Conservation (phyloP, 2,797 vertebrate genomes). For the Hemibagrus guttatus region DNA sequence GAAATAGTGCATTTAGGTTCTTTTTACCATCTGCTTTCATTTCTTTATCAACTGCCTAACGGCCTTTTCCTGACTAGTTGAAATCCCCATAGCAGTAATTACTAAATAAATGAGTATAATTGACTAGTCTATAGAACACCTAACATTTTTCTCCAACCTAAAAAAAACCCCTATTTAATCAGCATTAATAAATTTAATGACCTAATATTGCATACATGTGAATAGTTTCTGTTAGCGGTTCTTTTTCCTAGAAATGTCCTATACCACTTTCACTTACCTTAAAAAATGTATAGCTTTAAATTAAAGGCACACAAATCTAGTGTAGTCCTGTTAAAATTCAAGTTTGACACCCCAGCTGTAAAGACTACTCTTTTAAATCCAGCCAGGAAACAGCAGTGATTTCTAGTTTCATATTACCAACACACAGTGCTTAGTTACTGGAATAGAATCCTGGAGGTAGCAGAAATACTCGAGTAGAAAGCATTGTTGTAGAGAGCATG, state of each 20-base stretch:
- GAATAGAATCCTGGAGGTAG: background rate
- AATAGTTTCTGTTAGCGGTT: background rate
- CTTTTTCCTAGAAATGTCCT: background rate
- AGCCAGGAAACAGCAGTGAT: background rate
- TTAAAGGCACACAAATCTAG: background rate
- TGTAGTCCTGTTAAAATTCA: background rate
- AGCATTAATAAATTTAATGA: background rate
- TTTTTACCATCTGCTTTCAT: background rate
- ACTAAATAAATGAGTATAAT: background rate
- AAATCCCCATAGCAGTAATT: background rate
- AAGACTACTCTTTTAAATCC: background rate
- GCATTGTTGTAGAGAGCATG: background rate
- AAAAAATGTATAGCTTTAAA: background rate
- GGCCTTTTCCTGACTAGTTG: background rate
- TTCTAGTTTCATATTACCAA: slow-evolving; percentile 7
- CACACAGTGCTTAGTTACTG: too few relatives aligned
- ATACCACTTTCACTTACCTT: background rate
- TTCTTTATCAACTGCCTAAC: background rate
- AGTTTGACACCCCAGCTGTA: background rate
- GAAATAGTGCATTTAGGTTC: background rate
- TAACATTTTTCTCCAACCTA: too few relatives aligned
- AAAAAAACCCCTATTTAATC: too few relatives aligned
- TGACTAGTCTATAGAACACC: background rate
- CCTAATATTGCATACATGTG: background rate
- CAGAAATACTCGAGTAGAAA: background rate